Percentiles rank a stretch among this genome's conserved stretches.
Evolutionary conservation across 2,888 invertebrate genomes (phyloP).

Genomic region (Gordius sp.): DNA sequence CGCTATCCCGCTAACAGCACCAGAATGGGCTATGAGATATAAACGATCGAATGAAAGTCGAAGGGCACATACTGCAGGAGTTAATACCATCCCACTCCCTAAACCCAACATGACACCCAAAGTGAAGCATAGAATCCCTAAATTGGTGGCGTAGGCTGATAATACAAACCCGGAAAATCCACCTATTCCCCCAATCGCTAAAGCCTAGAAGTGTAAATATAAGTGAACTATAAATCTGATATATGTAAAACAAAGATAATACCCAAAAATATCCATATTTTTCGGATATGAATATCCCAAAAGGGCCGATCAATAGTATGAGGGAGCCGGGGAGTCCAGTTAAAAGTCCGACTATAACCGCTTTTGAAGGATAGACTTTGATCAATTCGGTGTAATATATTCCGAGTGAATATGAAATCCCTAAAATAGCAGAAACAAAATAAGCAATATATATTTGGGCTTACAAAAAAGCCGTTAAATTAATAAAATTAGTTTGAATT

Average conservation of each 20-base stretch:
- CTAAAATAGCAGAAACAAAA: too few relatives aligned
- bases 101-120: background rate
- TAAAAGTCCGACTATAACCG: background rate
- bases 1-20: background rate
- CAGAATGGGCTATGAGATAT: background rate
- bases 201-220: too few relatives aligned
- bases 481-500: too few relatives aligned
- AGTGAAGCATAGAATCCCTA: background rate
- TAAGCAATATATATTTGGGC: too few relatives aligned
- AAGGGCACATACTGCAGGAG: background rate
- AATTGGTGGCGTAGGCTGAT: background rate
- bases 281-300: background rate
- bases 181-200: background rate
- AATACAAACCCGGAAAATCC: background rate
- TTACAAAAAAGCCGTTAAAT: too few relatives aligned
- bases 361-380: background rate
- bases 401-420: conserved; percentile 3
- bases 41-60: background rate
- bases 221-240: too few relatives aligned
- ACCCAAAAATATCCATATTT: conserved; percentile 10
- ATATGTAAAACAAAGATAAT: too few relatives aligned
- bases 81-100: background rate
- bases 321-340: background rate
- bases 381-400: background rate
- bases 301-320: background rate